Conservation (phyloP, 2,888 invertebrate species). For the Acheta domesticus region DNA sequence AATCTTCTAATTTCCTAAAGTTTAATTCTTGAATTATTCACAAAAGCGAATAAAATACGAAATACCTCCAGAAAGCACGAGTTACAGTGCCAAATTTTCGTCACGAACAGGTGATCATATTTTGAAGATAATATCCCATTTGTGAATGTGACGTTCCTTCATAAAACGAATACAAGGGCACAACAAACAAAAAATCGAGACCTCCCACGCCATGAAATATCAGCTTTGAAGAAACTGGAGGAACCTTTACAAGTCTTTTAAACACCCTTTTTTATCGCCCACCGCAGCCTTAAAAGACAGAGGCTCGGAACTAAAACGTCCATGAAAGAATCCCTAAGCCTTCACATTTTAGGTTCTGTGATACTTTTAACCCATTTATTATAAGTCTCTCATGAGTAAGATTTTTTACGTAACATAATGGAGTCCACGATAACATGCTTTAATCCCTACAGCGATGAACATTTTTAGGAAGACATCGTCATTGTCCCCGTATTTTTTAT, state of each 20-base stretch:
- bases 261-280: constrained; percentile 18
- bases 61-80: too few relatives aligned
- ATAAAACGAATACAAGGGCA: too few relatives aligned
- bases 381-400: neutral
- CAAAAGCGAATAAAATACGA: too few relatives aligned
- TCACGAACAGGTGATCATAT: too few relatives aligned
- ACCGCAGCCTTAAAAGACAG: neutral
- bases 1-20: too few relatives aligned
- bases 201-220: constrained; percentile 18
- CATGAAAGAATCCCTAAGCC: neutral
- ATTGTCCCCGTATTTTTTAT: constrained; percentile 1
- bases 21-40: too few relatives aligned
- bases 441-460: neutral
- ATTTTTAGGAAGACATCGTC: constrained; percentile 6
- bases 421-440: neutral
- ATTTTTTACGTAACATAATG: neutral
- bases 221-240: neutral
- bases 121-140: too few relatives aligned
- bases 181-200: neutral
- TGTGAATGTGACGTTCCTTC: too few relatives aligned
- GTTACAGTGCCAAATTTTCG: too few relatives aligned
- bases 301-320: constrained; percentile 6
- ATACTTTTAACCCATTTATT: neutral
- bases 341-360: neutral
- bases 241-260: constrained; percentile 18